A percentile compares a stretch with the other conserved stretches of the same genome.
Conservation (phyloP, 2,797 vertebrate genomes). For the Eidolon dupreanum region DNA sequence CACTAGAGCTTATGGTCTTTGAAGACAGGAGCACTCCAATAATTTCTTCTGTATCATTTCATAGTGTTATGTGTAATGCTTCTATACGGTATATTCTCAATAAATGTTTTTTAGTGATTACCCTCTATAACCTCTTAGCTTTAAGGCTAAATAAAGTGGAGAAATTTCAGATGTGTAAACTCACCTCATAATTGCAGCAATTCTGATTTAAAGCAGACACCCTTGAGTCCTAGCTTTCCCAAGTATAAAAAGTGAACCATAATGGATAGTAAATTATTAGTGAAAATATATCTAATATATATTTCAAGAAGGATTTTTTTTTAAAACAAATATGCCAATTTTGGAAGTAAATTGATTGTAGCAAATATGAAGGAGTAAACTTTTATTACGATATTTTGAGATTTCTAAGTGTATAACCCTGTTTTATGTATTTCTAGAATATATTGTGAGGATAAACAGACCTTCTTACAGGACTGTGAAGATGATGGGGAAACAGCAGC, state of each 20-base stretch:
- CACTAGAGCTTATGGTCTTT: neutral
- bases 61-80: neutral
- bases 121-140: neutral
- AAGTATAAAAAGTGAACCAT: neutral
- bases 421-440: conserved; percentile 87
- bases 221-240: neutral
- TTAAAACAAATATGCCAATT: neutral
- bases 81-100: neutral
- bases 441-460: conserved; percentile 94
- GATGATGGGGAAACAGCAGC: conserved; percentile 98
- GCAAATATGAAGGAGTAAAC: neutral
- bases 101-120: neutral
- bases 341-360: conserved; percentile 22
- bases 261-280: neutral
- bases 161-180: neutral
- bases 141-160: neutral
- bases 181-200: neutral
- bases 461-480: conserved; percentile 97
- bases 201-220: conserved; percentile 3
- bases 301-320: conserved; percentile 8
- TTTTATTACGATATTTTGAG: neutral
- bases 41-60: neutral
- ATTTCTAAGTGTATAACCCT: neutral
- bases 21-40: neutral
- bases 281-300: neutral